phyloP scores from a whole-genome alignment of 2,113 vertebrate genomes.

The Tetraodon nigroviridis region DNA sequence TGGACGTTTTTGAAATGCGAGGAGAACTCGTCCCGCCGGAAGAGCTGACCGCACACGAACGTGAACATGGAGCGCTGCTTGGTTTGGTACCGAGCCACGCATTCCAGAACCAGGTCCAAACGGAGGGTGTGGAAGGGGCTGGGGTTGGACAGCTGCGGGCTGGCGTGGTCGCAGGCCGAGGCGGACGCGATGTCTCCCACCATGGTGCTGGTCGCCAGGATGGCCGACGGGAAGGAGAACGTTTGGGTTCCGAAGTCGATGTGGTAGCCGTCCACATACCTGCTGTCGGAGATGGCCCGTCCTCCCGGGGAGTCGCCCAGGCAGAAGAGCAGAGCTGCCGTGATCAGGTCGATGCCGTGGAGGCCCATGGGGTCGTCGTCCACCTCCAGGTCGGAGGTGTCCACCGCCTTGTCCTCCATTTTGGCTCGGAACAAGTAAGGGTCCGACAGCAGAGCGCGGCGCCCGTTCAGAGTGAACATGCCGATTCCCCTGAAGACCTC shows the following conservation, averaged over 20 bases:
- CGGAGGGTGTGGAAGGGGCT: slow-evolving; percentile 98
- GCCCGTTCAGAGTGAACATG: slow-evolving; percentile 80
- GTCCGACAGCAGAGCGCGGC: slow-evolving; percentile 80
- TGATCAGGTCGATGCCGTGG: slow-evolving; percentile 95
- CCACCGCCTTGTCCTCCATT: slow-evolving; percentile 94
- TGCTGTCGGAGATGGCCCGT: slow-evolving; percentile 93
- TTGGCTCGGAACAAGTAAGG: slow-evolving; percentile 83
- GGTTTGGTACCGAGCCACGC: slow-evolving; percentile 95
- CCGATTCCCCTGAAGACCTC: slow-evolving; percentile 81
- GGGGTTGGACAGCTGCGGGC: slow-evolving; percentile 96
- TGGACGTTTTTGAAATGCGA: slow-evolving; percentile 99
- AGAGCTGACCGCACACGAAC: slow-evolving; percentile 97
- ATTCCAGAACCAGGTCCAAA: slow-evolving; percentile 95
- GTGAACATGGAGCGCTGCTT: slow-evolving; percentile 99
- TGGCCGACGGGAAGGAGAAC: slow-evolving; percentile 95
- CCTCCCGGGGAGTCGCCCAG: slow-evolving; percentile 94
- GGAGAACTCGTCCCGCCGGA: slow-evolving; percentile 94
- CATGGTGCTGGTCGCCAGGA: slow-evolving; percentile 96
- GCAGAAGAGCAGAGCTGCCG: slow-evolving; percentile 93
- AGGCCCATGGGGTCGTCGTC: slow-evolving; percentile 95
- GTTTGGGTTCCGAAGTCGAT: slow-evolving; percentile 97
- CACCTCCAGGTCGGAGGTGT: slow-evolving; percentile 93
- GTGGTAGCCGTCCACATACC: slow-evolving; percentile 86
- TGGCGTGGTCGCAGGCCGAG: slow-evolving; percentile 97
- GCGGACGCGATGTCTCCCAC: slow-evolving; percentile 97